Evolutionary conservation across 1,140 invertebrate genomes (phyloP), one percentile per base, ranked within the genome.

Genomic region (Orchesella cincta): DNA sequence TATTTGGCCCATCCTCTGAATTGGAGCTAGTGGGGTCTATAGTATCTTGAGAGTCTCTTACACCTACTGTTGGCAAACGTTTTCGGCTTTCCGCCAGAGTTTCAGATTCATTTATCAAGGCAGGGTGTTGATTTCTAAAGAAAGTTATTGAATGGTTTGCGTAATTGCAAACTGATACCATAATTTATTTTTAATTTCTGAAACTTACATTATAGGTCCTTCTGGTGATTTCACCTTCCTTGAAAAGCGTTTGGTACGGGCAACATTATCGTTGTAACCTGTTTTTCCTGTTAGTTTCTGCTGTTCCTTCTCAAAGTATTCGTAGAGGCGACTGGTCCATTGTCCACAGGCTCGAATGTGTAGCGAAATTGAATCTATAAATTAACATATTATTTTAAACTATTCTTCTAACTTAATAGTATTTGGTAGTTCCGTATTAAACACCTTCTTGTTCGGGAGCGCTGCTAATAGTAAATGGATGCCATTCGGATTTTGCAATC

Each of bases 391-490:
- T 14, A 34, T 12, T 31, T 36, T 31, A 23, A 23, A 64, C 5
- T 12, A 64, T 23, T 31, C 23, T 23, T 64, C 5, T 5, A 23
- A 64, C n/a, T 23, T 5, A 64, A 23, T 8, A 8, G 23, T 26
- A 31, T 64, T 26, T 26, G 5, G 29, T 64, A 31, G 23, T 8
- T 31, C 1, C 23, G 71, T 3, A 12, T 73, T 1, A 46, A 82
- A 2, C 33, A 95, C 94, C 93, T 88, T 93, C 91, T 85, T 96
- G 92, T 87, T 98, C 96, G 0, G 96, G 96, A 26, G 95, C 94
- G 82, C 94, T 96, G 86, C 95, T 97, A 80, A 98, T 94, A 0
- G 96, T 98, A 83, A 98, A 98, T 0, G 96, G 96, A 90, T 98
- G 96, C 95, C 95, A 98, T 86, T 98, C 97, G 84, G 94, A 96